Evolutionary conservation across 1,140 invertebrate species (phyloP), one percentile per base, ranked within the genome.

Genomic region (Aphelinus certus): DNA sequence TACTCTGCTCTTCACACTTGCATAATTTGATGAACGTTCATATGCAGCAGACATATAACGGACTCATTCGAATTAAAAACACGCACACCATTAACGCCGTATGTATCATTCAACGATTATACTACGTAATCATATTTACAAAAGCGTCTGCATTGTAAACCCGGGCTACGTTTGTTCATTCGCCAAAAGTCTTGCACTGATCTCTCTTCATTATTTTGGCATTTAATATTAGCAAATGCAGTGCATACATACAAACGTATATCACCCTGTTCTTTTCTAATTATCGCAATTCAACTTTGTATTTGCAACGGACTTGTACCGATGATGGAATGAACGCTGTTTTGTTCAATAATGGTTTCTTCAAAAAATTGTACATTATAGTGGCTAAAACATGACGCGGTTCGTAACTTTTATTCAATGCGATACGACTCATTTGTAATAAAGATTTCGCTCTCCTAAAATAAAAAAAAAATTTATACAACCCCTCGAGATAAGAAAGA

Each of bases 21-120:
- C 82, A 79, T 70, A 75, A 77, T 73, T 80, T 66, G 73, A 77
- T 79, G 76, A 83, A 78, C 63, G 62, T 58, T 71, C 56, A 66
- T 43, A 26, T 76, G 63, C 65, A 76, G 62, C 62, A 66, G 74
- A 71, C 74, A 67, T 58, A 55, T 71, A 71, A 70, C 82, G 82
- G 82, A 85, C 79, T 83, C 81, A 86, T 85, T 82, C 87, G 71
- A 87, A 87, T 85, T 87, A 86, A 86, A 87, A 88, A 86, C 87
- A 84, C 78, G 75, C 84, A 85, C 86, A 83, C 82, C 78, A 78
- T 84, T 81, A 83, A 81, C 81, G 79, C 82, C 81, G 76, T 80
- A 84, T 82, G 76, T 76, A 80, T 79, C 68, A 70, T 83, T 83
- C 81, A 81, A 85, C 80, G 82, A 84, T 85, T 86, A 84, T 76